Base-by-base conservation (phyloP, 2,113 vertebrate species). In the Siniperca chuatsi region DNA sequence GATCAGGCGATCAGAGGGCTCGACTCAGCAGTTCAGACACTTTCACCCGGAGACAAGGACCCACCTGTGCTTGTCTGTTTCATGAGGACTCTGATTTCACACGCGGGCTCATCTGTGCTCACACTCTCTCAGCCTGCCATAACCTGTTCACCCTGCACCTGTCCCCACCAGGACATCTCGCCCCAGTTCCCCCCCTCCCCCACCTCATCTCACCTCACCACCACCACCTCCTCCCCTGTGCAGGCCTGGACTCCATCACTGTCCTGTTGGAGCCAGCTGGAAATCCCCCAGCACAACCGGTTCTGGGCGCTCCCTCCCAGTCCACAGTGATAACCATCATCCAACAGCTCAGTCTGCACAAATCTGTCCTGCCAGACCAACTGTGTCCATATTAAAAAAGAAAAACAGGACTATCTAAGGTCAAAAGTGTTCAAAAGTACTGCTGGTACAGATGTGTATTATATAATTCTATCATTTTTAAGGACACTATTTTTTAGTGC, bases 61-160 rank as follows among this genome's bases (percentile, higher is more conserved):
- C 89, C 95, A 95, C 95, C 94, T 96, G 95, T 86, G 81, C 86
- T 66, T 93, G 95, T 92, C 92, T 57, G 79, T 94, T 92, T 85
- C 61, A 10, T n/a, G 29, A 40, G 16, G 75, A 44, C 83, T 87
- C 85, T 72, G 79, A 35, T 90, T 83, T 86, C 82, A 82, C 79
- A 46, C 37, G 0, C 46, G n/a, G 75, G 48, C 78, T 87, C 79
- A 58, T 81, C 83, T 86, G 70, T 46, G 69, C 83, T 67, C 82
- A 20, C 52, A 4, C 79, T 54, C 78, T 33, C 81, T 50, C 82
- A 75, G 85, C 92, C 82, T 66, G 89, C 86, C 83, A 12, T 57
- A 84, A 87, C 90, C 87, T 93, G 90, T 76, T 87, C 86, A 66
- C 87, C 77, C 82, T 83, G 92, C 94, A 94, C 91, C 93, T 94